Base-by-base conservation (phyloP, 2,797 vertebrate species). In the Galago senegalensis region DNA sequence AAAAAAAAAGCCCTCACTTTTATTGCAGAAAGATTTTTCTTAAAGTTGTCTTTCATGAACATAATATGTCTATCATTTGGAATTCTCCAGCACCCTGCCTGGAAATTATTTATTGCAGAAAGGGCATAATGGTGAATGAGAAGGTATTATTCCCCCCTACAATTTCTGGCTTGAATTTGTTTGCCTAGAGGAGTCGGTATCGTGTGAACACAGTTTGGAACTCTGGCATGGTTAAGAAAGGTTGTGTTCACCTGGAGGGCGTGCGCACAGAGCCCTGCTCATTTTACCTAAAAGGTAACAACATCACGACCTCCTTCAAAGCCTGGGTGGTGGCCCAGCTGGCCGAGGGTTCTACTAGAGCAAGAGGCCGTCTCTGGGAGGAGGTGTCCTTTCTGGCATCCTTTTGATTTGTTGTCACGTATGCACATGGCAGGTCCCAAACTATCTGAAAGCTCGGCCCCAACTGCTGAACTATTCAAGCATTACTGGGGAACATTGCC, bases 1-100 rank as follows among this genome's bases (percentile, higher is more conserved):
- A 49, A 53, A 53, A 53, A n/a, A 67, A 76, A 70, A 79, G 2
- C 43, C 86, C 95, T 96, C 80, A 94, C 95, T 97, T 98, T 98
- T 98, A 98, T 98, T 98, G 94, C 98, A 96, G 91, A 94, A 97
- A 98, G 97, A 98, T 98, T 97, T 98, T 98, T 98, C 98, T 98
- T 98, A 96, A 98, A 98, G 97, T 98, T 98, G 96, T 97, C 98
- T 98, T 98, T 98, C 97, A 93, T 98, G 98, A 98, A 97, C 98
- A 92, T 98, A 98, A 98, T 98, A 85, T 96, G 95, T 97, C 98
- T 98, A 94, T 98, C 97, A 93, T 98, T 98, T 98, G 97, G 95
- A 97, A 97, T 98, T 97, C 98, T 97, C 91, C 84, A 97, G 93
- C 93, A 98, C 93, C 97, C 93, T 93, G 97, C 43, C 94, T 97